Percentiles rank a stretch among this genome's conserved stretches.
phyloP scores from a whole-genome alignment of 37 sponge, comb jelly and placozoan genomes.

The Spongia lamella region DNA sequence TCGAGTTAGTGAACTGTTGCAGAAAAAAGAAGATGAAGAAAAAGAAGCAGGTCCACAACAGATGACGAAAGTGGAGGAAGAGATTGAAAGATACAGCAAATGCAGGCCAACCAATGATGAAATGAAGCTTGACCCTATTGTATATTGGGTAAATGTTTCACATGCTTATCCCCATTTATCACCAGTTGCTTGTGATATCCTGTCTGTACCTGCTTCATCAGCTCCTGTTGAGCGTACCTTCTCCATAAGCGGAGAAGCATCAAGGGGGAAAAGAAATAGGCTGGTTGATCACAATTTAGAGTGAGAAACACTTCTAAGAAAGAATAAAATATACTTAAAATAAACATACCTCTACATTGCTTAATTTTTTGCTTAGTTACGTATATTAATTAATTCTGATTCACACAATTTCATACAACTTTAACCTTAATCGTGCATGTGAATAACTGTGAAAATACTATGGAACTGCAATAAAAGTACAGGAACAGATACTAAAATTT shows the following conservation, averaged over 20 bases:
- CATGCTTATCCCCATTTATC: background rate
- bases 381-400: too few species aligned
- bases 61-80: slow-evolving; percentile 8
- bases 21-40: slow-evolving; percentile 7
- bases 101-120: background rate
- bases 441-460: too few species aligned
- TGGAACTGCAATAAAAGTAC: too few species aligned
- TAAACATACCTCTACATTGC: background rate
- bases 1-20: background rate
- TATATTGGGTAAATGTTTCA: slow-evolving; percentile 6
- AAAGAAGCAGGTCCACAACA: background rate
- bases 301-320: slow-evolving; percentile 7
- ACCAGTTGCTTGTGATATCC: slow-evolving; percentile 21
- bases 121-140: slow-evolving; percentile 1
- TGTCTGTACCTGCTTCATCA: slow-evolving; percentile 21
- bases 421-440: too few species aligned
- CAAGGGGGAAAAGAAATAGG: slow-evolving; percentile 8
- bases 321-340: slow-evolving; percentile 11
- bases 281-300: slow-evolving; percentile 13
- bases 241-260: slow-evolving; percentile 15
- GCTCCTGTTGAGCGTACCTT: slow-evolving; percentile 15
- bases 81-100: slow-evolving; percentile 7
- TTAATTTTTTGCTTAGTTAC: background rate
- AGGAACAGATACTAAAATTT: too few species aligned
- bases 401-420: too few species aligned